These are phyloP conservation scores for Tenthredo scrophulariae DNA, from an alignment of 2,888 invertebrate genomes.

Conservation along the genomic window DNA sequence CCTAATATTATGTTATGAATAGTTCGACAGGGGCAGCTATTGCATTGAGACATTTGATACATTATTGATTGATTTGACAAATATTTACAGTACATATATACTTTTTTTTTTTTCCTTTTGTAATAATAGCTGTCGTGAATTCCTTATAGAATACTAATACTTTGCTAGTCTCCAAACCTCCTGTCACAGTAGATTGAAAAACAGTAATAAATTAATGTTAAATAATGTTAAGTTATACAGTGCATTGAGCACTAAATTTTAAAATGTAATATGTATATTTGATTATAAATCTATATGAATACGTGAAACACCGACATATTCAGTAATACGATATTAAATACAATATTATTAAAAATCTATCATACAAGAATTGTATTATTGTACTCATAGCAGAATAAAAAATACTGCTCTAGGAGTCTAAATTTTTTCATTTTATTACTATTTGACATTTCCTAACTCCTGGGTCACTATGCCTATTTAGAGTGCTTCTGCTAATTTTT, in stretches of 20 bases:
- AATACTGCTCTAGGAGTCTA: conserved; percentile 48
- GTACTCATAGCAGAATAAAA: conserved; percentile 55
- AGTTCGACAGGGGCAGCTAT: conserved; percentile 9
- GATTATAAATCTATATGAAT: conserved; percentile 63
- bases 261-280: conserved; percentile 66
- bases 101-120: background rate
- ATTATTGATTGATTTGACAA: conserved; percentile 6
- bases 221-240: conserved; percentile 55
- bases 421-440: conserved; percentile 10
- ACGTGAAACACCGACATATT: conserved; percentile 66
- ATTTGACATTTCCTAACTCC: background rate
- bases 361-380: conserved; percentile 54
- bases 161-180: conserved; percentile 54
- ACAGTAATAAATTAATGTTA: conserved; percentile 40
- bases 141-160: conserved; percentile 45
- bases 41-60: conserved; percentile 44
- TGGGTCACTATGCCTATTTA: background rate
- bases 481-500: background rate
- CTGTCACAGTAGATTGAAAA: conserved; percentile 52
- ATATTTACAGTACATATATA: background rate
- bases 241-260: conserved; percentile 61
- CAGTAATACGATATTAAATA: conserved; percentile 57
- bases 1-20: background rate
- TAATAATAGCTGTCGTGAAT: conserved; percentile 28
- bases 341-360: conserved; percentile 60